Conservation (phyloP, 1,140 invertebrate genomes). For the Caenorhabditis remanei region DNA sequence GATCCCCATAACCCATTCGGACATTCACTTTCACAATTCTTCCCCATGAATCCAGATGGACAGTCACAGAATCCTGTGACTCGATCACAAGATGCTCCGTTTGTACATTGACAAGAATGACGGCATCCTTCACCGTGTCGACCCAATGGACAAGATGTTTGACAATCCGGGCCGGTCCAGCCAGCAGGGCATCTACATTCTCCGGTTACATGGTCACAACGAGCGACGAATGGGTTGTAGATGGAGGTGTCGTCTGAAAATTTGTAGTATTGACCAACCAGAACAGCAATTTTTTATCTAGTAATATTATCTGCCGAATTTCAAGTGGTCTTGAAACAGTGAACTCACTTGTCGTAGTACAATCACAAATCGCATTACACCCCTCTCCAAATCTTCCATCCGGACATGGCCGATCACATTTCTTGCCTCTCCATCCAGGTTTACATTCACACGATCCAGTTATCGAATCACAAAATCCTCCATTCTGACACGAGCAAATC, state of each 20-base stretch:
- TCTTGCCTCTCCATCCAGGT: constrained; percentile 84
- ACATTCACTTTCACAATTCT: constrained; percentile 78
- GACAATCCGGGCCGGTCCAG: constrained; percentile 79
- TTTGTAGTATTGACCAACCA: too few species aligned
- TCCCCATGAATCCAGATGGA: constrained; percentile 78
- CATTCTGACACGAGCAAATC: constrained; percentile 91
- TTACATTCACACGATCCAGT: constrained; percentile 86
- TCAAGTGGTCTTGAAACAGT: not conserved
- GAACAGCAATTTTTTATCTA: too few species aligned
- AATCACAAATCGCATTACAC: constrained; percentile 71
- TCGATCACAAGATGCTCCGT: constrained; percentile 75
- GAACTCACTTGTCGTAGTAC: constrained; percentile 61
- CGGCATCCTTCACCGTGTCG: constrained; percentile 71
- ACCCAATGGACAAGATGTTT: constrained; percentile 68
- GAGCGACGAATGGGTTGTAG: constrained; percentile 64
- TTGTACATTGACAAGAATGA: constrained; percentile 69
- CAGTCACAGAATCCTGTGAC: constrained; percentile 80
- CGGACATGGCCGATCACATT: constrained; percentile 84
- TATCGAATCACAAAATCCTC: constrained; percentile 86
- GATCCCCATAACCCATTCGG: constrained; percentile 78
- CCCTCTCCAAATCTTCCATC: constrained; percentile 78
- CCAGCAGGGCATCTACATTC: constrained; percentile 87
- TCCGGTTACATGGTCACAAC: constrained; percentile 80
- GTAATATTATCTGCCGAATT: not conserved
- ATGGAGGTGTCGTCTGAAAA: constrained; percentile 59